Evolutionary conservation across 37 sponge, comb jelly and placozoan genomes (phyloP).

Genomic region (Amphimedon queenslandica): DNA sequence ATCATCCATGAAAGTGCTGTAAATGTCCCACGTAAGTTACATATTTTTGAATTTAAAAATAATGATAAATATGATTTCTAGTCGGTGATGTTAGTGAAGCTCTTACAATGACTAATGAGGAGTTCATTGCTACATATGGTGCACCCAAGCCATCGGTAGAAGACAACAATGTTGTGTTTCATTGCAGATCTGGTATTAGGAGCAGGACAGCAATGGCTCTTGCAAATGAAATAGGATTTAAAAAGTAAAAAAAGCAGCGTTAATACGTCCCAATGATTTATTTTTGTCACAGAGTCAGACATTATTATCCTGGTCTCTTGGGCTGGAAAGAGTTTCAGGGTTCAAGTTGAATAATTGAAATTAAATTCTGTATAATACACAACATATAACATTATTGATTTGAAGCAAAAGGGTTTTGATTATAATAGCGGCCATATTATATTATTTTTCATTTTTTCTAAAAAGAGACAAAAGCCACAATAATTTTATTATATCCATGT

Average conservation of each 20-base stretch:
- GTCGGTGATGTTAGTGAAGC: constrained; percentile 78
- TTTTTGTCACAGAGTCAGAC: constrained; percentile 34
- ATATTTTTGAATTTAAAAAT: no score
- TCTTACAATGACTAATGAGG: constrained; percentile 31
- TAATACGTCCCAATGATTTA: neutral
- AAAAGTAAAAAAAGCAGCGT: constrained; percentile 33
- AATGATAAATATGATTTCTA: constrained; percentile 4
- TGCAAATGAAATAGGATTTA: constrained; percentile 70
- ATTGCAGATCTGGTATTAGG: constrained; percentile 66
- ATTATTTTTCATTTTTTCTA: neutral
- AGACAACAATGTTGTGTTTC: constrained; percentile 58
- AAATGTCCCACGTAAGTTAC: constrained; percentile 71
- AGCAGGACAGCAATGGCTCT: constrained; percentile 62
- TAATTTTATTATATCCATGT: neutral
- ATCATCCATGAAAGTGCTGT: no score
- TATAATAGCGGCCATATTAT: neutral
- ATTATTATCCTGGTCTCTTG: constrained; percentile 54
- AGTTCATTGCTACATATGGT: constrained; percentile 52
- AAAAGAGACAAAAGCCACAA: neutral
- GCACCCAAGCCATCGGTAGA: constrained; percentile 37
- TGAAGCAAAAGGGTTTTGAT: no score
- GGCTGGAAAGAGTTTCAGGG: constrained; percentile 48
- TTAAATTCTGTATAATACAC: no score
- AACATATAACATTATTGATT: no score
- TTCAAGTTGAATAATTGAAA: neutral